Evolutionary conservation across 2,888 invertebrate species (phyloP).

Genomic region (Cylindroiulus punctatus): DNA sequence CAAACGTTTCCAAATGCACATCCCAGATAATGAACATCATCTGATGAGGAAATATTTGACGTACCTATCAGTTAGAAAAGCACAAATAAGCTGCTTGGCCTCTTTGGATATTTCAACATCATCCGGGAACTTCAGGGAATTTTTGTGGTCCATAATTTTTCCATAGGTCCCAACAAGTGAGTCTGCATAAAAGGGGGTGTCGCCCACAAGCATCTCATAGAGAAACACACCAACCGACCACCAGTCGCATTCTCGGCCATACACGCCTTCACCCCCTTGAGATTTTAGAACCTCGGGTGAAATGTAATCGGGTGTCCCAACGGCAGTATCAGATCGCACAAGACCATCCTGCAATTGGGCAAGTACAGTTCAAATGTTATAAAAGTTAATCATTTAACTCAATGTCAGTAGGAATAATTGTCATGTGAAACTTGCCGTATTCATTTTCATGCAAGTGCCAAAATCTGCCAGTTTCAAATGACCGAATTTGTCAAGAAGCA

Average conservation of each 20-base stretch:
- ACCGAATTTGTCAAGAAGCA: slow-evolving; percentile 93
- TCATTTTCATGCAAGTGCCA: slow-evolving; percentile 99
- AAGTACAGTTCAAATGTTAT: not conserved
- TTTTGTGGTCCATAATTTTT: slow-evolving; percentile 99
- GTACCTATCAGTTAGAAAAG: slow-evolving; percentile 89
- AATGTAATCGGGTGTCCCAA: slow-evolving; percentile 99
- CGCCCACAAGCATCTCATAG: slow-evolving; percentile 96
- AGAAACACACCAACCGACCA: slow-evolving; percentile 99
- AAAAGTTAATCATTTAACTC: slow-evolving; percentile 50
- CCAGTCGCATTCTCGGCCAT: slow-evolving; percentile 98
- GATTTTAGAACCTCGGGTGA: slow-evolving; percentile 98
- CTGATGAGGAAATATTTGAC: too few species aligned
- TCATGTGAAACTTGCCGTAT: slow-evolving; percentile 70
- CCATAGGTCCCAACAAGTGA: slow-evolving; percentile 98
- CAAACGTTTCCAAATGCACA: not conserved
- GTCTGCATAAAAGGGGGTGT: slow-evolving; percentile 99
- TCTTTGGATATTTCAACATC: slow-evolving; percentile 89
- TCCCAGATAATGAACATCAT: not conserved
- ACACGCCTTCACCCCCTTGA: slow-evolving; percentile 88
- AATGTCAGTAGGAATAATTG: slow-evolving; percentile 1
- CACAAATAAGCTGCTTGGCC: slow-evolving; percentile 81
- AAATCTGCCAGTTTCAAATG: slow-evolving; percentile 99
- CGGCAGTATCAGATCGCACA: slow-evolving; percentile 96
- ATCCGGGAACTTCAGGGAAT: slow-evolving; percentile 89
- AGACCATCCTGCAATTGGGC: slow-evolving; percentile 77